Evolutionary conservation across 2,888 invertebrate species (phyloP).

Genomic region (Poecilobothrus nobilitatus): DNA sequence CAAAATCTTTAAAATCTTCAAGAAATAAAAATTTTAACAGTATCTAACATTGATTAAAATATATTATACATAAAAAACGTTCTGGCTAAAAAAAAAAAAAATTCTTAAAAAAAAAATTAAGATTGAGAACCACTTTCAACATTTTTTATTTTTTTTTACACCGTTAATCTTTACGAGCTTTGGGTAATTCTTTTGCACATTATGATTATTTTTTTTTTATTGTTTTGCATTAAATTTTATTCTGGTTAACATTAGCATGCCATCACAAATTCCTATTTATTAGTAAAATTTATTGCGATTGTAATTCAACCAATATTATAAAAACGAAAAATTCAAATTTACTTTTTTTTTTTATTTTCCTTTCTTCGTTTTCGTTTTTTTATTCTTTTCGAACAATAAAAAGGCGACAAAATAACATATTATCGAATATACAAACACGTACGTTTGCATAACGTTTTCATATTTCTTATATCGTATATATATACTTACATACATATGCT

Average conservation of each 20-base stretch:
- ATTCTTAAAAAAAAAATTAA: no score
- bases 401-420: not conserved
- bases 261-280: slow-evolving; percentile 6
- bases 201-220: not conserved
- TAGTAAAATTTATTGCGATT: not conserved
- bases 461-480: no score
- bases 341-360: not conserved
- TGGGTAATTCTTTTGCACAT: not conserved
- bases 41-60: no score
- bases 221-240: not conserved
- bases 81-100: no score
- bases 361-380: not conserved
- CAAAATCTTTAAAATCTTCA: no score
- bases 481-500: no score
- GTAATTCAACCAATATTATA: not conserved
- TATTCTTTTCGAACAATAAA: not conserved
- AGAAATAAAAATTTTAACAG: no score
- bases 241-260: not conserved
- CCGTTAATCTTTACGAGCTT: not conserved
- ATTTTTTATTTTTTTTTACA: not conserved
- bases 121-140: no score
- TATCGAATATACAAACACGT: not conserved
- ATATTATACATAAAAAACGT: no score
- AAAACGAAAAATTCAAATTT: not conserved
- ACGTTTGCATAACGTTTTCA: no score